Percentiles rank a stretch among this genome's conserved stretches.
phyloP scores from a whole-genome alignment of 92 coral and sea anemone genomes.

The Porites rus region DNA sequence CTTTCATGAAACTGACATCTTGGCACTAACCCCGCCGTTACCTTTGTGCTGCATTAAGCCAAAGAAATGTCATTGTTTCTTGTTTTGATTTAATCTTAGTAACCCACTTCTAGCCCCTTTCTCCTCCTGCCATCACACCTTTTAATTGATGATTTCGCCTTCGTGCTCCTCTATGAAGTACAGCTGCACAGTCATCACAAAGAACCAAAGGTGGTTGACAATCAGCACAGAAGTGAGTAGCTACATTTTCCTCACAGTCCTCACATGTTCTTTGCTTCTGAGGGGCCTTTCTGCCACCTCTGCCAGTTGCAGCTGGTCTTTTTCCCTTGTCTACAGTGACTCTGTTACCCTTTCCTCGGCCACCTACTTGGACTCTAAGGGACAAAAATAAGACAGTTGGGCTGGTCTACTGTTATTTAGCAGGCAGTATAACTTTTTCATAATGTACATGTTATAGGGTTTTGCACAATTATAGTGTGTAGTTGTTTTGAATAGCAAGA shows the following conservation, averaged over 20 bases:
- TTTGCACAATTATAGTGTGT: too few species aligned
- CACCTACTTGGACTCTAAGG: not conserved
- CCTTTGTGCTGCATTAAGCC: too few species aligned
- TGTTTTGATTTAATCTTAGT: too few species aligned
- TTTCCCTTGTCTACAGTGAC: conserved; percentile 6
- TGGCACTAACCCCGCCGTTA: too few species aligned
- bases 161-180: conserved; percentile 69
- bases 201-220: conserved; percentile 73
- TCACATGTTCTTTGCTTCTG: conserved; percentile 62
- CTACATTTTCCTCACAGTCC: conserved; percentile 71
- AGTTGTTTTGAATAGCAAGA: too few species aligned
- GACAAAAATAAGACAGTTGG: too few species aligned
- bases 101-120: not conserved
- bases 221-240: conserved; percentile 64
- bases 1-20: too few species aligned
- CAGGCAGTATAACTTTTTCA: not conserved
- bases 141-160: conserved; percentile 38
- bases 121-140: not conserved
- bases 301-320: conserved; percentile 3
- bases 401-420: too few species aligned
- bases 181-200: conserved; percentile 67
- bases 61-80: too few species aligned
- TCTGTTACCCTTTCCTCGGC: conserved; percentile 7
- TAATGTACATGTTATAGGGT: not conserved
- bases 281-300: conserved; percentile 48